These are phyloP conservation scores for Chaetorhynchus papuensis DNA, from an alignment of 2,113 vertebrate genomes.

Conservation along the genomic window DNA sequence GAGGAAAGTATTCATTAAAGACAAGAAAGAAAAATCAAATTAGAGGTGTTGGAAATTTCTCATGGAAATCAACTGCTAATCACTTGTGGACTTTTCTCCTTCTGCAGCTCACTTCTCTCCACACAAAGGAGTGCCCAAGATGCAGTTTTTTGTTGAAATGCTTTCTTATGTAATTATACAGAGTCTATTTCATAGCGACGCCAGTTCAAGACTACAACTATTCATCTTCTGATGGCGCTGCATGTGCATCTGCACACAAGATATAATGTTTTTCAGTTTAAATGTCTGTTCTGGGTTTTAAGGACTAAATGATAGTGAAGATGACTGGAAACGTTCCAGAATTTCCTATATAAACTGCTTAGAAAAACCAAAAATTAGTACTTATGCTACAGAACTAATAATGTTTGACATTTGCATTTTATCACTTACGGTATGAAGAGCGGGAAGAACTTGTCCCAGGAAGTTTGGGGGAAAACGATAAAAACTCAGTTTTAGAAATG, in stretches of 20 bases:
- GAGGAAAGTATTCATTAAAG: constrained; percentile 69
- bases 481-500: constrained; percentile 39
- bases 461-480: constrained; percentile 52
- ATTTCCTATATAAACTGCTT: constrained; percentile 67
- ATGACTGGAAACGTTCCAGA: constrained; percentile 73
- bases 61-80: constrained; percentile 67
- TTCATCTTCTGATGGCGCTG: constrained; percentile 66
- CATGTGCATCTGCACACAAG: constrained; percentile 71
- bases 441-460: constrained; percentile 50
- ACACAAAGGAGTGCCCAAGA: constrained; percentile 67
- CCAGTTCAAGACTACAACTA: constrained; percentile 66
- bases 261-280: constrained; percentile 68
- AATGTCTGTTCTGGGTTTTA: constrained; percentile 77
- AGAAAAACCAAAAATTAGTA: constrained; percentile 72
- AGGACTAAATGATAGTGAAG: constrained; percentile 77
- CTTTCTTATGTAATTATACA: constrained; percentile 75
- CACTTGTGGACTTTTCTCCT: constrained; percentile 61
- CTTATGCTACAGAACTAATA: constrained; percentile 74
- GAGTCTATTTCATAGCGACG: constrained; percentile 61
- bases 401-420: constrained; percentile 75
- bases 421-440: constrained; percentile 52
- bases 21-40: constrained; percentile 64
- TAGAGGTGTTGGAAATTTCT: constrained; percentile 70
- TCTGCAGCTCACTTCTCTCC: constrained; percentile 50
- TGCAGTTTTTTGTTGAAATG: constrained; percentile 63